These are phyloP conservation scores for Andrena bucephala DNA, from an alignment of 2,888 invertebrate species.

Conservation along the genomic window DNA sequence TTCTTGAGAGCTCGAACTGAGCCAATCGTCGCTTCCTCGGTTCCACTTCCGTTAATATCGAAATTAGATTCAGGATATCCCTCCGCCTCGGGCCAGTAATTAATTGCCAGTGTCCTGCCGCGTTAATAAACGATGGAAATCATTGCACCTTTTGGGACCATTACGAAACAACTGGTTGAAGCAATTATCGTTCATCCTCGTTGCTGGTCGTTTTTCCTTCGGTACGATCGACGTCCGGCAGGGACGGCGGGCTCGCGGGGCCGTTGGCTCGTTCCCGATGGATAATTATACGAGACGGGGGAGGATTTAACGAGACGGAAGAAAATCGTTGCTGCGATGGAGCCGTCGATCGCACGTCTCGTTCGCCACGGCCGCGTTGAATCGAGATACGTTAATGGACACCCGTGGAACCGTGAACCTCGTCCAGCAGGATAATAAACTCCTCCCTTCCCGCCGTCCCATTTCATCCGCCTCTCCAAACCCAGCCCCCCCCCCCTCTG, in stretches of 20 bases:
- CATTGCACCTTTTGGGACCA: neutral
- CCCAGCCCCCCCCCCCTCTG: neutral
- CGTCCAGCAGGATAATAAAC: constrained; percentile 63
- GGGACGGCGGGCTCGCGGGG: neutral
- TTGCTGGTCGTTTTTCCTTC: neutral
- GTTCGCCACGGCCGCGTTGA: constrained; percentile 20
- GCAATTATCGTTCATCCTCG: neutral
- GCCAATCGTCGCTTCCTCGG: constrained; percentile 27
- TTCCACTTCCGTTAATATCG: constrained; percentile 49
- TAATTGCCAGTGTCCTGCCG: constrained; percentile 34
- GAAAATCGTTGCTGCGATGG: neutral
- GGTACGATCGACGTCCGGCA: neutral
- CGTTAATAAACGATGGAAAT: constrained; percentile 10
- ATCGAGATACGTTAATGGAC: constrained; percentile 60
- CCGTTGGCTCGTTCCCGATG: neutral
- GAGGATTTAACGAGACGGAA: constrained; percentile 34
- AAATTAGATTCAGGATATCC: constrained; percentile 55
- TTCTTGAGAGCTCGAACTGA: constrained; percentile 51
- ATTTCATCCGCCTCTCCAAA: constrained; percentile 3
- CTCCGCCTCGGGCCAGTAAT: constrained; percentile 33
- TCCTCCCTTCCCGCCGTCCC: constrained; percentile 42
- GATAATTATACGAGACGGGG: constrained; percentile 19
- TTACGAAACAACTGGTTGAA: neutral
- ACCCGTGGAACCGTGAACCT: constrained; percentile 35
- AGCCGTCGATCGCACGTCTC: constrained; percentile 22